A percentile compares a stretch with the other conserved stretches of the same genome.
Conservation (phyloP, 30 jellyfish, hydroid and myxozoan genomes). For the Aurelia sp. region DNA sequence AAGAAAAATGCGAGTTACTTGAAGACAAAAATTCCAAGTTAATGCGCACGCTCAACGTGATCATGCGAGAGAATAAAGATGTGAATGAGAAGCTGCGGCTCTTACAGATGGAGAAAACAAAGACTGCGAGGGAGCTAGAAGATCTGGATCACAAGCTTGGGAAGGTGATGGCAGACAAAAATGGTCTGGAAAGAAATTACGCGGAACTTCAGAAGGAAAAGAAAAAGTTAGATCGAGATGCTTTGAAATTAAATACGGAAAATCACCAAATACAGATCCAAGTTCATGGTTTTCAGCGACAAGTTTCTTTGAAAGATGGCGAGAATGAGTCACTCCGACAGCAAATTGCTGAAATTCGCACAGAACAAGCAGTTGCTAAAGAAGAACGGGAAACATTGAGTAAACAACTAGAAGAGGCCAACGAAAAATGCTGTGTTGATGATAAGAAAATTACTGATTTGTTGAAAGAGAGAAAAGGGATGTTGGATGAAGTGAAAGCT, state of each 20-base stretch:
- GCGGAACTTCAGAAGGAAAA: constrained; percentile 36
- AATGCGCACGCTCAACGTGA: constrained; percentile 61
- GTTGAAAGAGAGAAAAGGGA: constrained; percentile 17
- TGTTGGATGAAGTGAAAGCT: constrained; percentile 19
- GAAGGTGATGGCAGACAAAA: constrained; percentile 32
- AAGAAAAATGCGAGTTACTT: constrained; percentile 64
- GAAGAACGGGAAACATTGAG: constrained; percentile 33
- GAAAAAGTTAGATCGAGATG: constrained; percentile 37
- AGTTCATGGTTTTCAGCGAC: constrained; percentile 43
- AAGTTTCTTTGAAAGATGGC: constrained; percentile 43
- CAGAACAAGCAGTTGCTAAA: constrained; percentile 32
- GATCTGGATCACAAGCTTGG: constrained; percentile 25
- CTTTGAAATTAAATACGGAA: constrained; percentile 37
- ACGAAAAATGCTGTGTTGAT: constrained; percentile 3
- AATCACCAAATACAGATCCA: constrained; percentile 45
- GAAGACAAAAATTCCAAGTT: constrained; percentile 73
- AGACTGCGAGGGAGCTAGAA: constrained; percentile 44
- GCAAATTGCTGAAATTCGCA: constrained; percentile 41
- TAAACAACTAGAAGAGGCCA: constrained; percentile 45
- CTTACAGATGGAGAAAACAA: constrained; percentile 54
- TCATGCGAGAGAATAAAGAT: constrained; percentile 76
- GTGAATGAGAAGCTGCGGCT: constrained; percentile 66
- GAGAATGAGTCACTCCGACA: constrained; percentile 65
- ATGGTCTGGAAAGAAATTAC: constrained; percentile 19
- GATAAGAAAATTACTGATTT: constrained; percentile 9